Conservation (phyloP, 2,888 invertebrate species). For the Trissonchulus sp. region DNA sequence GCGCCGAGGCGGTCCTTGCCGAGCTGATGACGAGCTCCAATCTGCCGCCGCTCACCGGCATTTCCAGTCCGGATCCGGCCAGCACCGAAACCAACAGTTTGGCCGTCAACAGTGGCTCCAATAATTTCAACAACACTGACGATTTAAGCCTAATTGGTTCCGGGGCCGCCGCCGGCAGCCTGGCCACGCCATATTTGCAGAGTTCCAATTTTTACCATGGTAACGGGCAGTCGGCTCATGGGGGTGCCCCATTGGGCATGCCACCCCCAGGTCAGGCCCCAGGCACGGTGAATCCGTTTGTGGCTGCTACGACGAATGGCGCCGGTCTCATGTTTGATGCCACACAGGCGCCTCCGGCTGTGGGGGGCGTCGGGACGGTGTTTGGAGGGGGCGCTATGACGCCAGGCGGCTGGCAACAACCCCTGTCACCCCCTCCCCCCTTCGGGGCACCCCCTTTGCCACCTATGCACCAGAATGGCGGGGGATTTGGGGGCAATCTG, state of each 20-base stretch:
- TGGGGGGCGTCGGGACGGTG: no score
- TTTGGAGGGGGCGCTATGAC: background rate
- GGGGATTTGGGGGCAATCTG: background rate
- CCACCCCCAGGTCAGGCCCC: background rate
- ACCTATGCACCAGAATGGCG: background rate
- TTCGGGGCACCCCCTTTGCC: background rate
- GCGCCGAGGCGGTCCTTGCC: background rate
- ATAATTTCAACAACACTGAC: background rate
- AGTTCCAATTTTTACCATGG: no score
- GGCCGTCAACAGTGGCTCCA: background rate
- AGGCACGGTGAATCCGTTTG: background rate
- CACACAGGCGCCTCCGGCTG: no score
- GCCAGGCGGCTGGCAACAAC: background rate
- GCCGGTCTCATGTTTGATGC: no score
- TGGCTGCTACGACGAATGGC: background rate
- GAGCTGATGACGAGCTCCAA: background rate
- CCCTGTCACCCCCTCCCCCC: background rate
- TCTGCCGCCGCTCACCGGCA: background rate
- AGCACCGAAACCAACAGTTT: background rate
- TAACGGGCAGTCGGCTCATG: background rate
- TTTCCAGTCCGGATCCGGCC: background rate
- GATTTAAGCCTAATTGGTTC: no score
- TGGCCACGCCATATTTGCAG: background rate
- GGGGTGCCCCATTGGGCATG: background rate
- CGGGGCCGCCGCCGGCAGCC: background rate